phyloP scores from a whole-genome alignment of 2,797 vertebrate species.

The Oreochromis grahami region DNA sequence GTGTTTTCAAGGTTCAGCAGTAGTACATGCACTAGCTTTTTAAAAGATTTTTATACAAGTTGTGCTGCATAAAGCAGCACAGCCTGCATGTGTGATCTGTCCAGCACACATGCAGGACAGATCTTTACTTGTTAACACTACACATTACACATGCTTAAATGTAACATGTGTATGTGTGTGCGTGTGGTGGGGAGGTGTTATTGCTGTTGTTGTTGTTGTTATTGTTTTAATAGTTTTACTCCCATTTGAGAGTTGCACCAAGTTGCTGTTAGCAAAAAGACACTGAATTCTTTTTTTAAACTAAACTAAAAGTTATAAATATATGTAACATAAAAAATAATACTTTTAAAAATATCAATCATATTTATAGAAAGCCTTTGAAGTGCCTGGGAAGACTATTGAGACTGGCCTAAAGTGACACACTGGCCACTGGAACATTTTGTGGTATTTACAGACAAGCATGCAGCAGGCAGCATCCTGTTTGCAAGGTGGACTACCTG shows the following conservation, averaged over 20 bases:
- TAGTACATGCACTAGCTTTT: neutral
- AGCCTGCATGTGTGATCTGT: too few species aligned
- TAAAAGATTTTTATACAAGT: neutral
- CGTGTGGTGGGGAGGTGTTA: neutral
- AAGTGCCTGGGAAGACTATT: neutral
- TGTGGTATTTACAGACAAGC: slow-evolving; percentile 53
- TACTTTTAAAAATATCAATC: neutral
- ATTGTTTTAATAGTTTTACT: neutral
- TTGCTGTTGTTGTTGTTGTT: neutral
- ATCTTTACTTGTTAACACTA: neutral
- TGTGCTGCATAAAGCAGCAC: neutral
- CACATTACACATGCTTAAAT: neutral
- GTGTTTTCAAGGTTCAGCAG: neutral
- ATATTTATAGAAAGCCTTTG: neutral
- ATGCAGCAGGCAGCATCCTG: slow-evolving; percentile 58
- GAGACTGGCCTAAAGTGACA: neutral
- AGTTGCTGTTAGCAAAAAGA: neutral
- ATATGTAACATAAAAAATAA: neutral
- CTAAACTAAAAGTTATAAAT: neutral
- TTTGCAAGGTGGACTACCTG: slow-evolving; percentile 51
- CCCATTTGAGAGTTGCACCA: neutral
- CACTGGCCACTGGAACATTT: slow-evolving; percentile 58
- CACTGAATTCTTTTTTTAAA: neutral
- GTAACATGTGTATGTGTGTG: neutral
- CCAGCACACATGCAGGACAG: neutral